Evolutionary conservation across 2,888 invertebrate genomes (phyloP).

Genomic region (Tenthredo scrophulariae): DNA sequence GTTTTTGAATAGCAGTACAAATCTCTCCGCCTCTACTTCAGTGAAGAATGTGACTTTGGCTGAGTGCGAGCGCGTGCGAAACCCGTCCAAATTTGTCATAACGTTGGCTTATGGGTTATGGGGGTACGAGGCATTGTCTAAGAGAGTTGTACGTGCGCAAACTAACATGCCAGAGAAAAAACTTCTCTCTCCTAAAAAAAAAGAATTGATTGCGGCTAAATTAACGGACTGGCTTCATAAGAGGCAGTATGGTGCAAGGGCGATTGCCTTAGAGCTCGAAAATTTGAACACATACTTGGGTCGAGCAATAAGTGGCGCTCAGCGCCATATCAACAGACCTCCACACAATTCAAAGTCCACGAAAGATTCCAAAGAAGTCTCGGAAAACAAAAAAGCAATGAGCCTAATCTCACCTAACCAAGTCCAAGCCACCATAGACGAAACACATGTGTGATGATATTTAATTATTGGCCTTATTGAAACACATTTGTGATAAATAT

Average conservation of each 20-base stretch:
- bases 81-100: background rate
- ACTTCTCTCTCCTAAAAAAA: conserved; percentile 1
- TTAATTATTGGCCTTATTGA: no score
- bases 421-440: no score
- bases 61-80: background rate
- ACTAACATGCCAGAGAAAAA: background rate
- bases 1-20: no score
- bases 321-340: background rate
- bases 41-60: background rate
- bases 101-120: background rate
- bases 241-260: background rate
- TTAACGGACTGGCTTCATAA: background rate
- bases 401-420: no score
- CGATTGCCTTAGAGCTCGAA: background rate
- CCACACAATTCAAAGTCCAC: no score
- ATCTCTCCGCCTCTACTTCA: background rate
- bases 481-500: no score
- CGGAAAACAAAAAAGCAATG: no score
- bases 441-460: no score
- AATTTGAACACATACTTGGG: conserved; percentile 1
- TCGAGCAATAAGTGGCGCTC: conserved; percentile 6
- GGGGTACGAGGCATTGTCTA: background rate
- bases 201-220: background rate
- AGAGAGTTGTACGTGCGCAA: background rate
- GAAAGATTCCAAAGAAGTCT: no score